Evolutionary conservation across 2,888 invertebrate genomes (phyloP).

Genomic region (Amiota communis): DNA sequence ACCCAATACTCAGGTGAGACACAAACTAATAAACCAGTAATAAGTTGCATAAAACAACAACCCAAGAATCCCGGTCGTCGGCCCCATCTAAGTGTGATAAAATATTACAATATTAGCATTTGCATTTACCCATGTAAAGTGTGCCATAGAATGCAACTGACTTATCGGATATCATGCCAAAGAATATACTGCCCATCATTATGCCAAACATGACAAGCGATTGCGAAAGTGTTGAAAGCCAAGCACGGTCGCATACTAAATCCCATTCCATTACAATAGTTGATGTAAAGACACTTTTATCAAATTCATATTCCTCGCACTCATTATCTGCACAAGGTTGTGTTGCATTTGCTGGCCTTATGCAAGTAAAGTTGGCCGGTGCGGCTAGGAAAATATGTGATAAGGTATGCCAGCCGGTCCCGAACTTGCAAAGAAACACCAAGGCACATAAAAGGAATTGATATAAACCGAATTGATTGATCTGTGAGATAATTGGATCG

Average conservation of each 20-base stretch:
- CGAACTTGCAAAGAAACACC: conserved; percentile 83
- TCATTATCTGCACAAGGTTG: conserved; percentile 74
- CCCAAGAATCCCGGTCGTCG: conserved; percentile 82
- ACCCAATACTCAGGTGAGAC: conserved; percentile 79
- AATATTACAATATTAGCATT: not conserved
- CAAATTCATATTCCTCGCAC: conserved; percentile 76
- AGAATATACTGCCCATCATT: conserved; percentile 82
- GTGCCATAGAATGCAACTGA: conserved; percentile 67
- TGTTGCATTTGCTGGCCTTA: conserved; percentile 59
- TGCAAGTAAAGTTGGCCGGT: conserved; percentile 77
- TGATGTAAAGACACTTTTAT: conserved; percentile 79
- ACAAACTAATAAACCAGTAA: conserved; percentile 81
- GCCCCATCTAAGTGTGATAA: conserved; percentile 78
- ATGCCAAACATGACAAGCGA: conserved; percentile 86
- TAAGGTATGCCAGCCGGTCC: conserved; percentile 87
- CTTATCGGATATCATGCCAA: conserved; percentile 86
- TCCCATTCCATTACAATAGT: conserved; percentile 86
- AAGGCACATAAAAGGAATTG: conserved; percentile 82
- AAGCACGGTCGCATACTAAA: conserved; percentile 76
- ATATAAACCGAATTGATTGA: conserved; percentile 84
- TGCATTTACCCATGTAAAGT: no score
- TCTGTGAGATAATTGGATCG: conserved; percentile 80
- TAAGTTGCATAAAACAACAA: conserved; percentile 82
- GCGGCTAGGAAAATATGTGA: conserved; percentile 86
- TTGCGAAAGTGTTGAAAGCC: conserved; percentile 83